These are phyloP conservation scores for Empidonax alnorum DNA, from an alignment of 2,113 vertebrate species.

Conservation along the genomic window DNA sequence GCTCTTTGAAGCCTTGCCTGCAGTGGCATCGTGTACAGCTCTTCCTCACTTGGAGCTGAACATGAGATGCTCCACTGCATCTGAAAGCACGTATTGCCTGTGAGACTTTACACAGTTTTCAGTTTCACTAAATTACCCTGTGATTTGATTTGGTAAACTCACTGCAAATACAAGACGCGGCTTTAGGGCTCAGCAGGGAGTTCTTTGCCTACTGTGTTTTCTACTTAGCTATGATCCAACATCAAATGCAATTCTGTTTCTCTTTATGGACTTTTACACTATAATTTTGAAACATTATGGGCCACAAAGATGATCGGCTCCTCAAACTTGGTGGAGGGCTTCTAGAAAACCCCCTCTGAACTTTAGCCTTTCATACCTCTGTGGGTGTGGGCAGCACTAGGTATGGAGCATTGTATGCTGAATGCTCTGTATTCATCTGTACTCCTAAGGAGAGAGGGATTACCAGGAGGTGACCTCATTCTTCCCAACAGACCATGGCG, in stretches of 20 bases:
- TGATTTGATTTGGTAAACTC: slow-evolving; percentile 36
- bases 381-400: not conserved
- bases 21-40: not conserved
- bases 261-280: not conserved
- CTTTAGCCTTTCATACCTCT: not conserved
- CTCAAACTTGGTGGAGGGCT: not conserved
- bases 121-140: slow-evolving; percentile 6
- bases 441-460: not conserved
- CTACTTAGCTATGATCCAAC: not conserved
- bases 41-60: not conserved
- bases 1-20: not conserved
- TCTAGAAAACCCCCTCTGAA: not conserved
- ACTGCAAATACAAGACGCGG: not conserved
- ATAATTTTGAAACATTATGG: not conserved
- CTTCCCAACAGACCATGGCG: not conserved
- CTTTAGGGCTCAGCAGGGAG: slow-evolving; percentile 18
- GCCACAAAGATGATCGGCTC: not conserved
- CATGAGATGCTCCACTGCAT: not conserved
- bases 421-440: not conserved
- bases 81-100: not conserved
- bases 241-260: not conserved
- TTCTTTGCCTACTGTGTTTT: not conserved
- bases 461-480: not conserved
- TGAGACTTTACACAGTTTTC: not conserved
- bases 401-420: not conserved